phyloP scores from a whole-genome alignment of 1,140 invertebrate genomes.

The Paralvinella palmiformis region DNA sequence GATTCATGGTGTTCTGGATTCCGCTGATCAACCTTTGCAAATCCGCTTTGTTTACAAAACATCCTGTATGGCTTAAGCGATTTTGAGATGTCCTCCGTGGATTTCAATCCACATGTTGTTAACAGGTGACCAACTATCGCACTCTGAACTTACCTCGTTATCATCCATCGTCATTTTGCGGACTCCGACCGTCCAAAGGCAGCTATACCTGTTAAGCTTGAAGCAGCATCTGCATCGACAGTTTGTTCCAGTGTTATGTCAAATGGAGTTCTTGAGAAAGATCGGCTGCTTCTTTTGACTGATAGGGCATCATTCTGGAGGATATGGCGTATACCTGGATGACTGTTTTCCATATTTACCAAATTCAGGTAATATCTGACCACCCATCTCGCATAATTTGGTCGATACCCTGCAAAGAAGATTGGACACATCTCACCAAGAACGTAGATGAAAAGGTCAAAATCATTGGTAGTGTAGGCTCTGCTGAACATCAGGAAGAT shows the following conservation, averaged over 20 bases:
- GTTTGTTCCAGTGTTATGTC: conserved; percentile 26
- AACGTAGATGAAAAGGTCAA: not conserved
- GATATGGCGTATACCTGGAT: conserved; percentile 13
- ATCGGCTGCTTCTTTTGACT: conserved; percentile 17
- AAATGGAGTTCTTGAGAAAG: conserved; percentile 19
- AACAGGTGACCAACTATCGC: not conserved
- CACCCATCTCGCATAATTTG: not conserved
- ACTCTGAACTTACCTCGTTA: conserved; percentile 13
- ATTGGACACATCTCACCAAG: not conserved
- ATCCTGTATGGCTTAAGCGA: not conserved
- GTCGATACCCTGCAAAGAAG: not conserved
- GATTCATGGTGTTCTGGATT: too few species aligned
- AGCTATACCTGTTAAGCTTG: conserved; percentile 20
- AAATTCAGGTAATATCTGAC: not conserved
- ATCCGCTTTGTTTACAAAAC: not conserved
- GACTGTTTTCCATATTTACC: conserved; percentile 15
- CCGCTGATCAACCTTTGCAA: not conserved
- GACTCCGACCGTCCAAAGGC: not conserved
- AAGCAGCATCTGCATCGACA: conserved; percentile 24
- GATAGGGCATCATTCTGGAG: conserved; percentile 20
- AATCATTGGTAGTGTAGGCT: not conserved
- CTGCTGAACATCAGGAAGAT: not conserved
- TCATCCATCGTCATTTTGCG: conserved; percentile 19
- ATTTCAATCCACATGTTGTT: not conserved
- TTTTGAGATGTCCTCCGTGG: not conserved